phyloP scores from a whole-genome alignment of 2,888 invertebrate species.

The Rotaria macrura region DNA sequence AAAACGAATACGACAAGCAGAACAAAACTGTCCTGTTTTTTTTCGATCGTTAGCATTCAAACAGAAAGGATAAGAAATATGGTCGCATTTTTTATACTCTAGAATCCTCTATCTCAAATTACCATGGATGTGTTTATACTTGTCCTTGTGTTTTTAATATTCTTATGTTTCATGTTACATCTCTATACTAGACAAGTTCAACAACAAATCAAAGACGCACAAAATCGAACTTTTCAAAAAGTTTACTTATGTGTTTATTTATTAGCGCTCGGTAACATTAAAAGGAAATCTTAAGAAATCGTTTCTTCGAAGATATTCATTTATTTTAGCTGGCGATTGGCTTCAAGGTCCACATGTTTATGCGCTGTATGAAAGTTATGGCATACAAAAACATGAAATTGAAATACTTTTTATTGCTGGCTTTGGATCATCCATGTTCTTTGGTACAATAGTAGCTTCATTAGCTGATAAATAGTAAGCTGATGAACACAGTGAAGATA shows the following conservation, averaged over 20 bases:
- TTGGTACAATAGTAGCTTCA: conserved; percentile 53
- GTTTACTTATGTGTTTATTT: conserved; percentile 52
- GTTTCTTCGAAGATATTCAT: background rate
- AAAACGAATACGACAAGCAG: too few species aligned
- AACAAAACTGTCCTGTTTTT: too few species aligned
- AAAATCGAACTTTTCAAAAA: conserved; percentile 49
- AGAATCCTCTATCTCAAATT: too few species aligned
- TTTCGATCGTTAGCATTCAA: too few species aligned
- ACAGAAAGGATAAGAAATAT: too few species aligned
- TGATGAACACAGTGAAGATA: conserved; percentile 30
- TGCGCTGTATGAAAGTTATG: conserved; percentile 53
- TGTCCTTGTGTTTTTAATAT: conserved; percentile 15
- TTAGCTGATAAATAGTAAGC: conserved; percentile 53
- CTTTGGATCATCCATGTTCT: conserved; percentile 53
- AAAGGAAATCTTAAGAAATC: background rate
- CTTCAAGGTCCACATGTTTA: conserved; percentile 55
- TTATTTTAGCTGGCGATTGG: conserved; percentile 53
- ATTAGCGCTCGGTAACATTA: conserved; percentile 50
- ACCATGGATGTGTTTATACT: conserved; percentile 20
- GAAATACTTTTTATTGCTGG: conserved; percentile 54
- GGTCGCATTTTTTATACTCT: too few species aligned
- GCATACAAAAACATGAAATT: conserved; percentile 51
- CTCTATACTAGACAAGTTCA: conserved; percentile 45
- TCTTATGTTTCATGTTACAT: conserved; percentile 46
- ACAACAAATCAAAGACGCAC: conserved; percentile 42